Evolutionary conservation across 2,113 vertebrate species (phyloP), one percentile per base, ranked within the genome.

Genomic region (Apaloderma vittatum): DNA sequence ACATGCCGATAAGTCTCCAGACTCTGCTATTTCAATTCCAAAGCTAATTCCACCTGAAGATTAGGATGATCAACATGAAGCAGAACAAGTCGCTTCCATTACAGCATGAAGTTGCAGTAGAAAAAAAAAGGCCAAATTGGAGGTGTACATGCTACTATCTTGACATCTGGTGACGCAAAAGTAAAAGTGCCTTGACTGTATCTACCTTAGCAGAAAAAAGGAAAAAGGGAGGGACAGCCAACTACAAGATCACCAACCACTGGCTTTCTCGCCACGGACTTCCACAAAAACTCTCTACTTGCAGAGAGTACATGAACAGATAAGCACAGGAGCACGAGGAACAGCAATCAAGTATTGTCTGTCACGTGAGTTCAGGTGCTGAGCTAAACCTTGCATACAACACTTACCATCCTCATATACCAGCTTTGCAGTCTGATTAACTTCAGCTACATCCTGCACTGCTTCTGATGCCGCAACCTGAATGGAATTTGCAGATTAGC

Each of bases 351-450:
- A 36, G 29, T 29, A 43, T 6, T 4, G 3, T 14, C 68, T 49
- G 14, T 43, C 45, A 40, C 3, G 4, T 15, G 45, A 87, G 62
- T 22, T 46, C 57, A 67, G 68, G 17, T 76, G 54, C 32, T 37
- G 8, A 68, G 71, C 18, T 54, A 22, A 23, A 49, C 13, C 20
- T 32, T 6, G 17, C 12, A n/a, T 26, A 13, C 36, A 57, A 24
- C 55, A 93, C 97, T 99, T 96, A 99, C 99, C 99, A 95, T 99
- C 99, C 93, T 99, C 99, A 96, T 99, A 99, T 14, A 99, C 99
- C 92, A 99, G 94, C 74, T 99, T 99, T 52, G 99, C 99, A 73
- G 98, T 98, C 96, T 98, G 98, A 94, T 98, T 98, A 62, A 99
- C 96, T 7, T 98, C 98, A 4, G 93, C 65, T 37, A 94, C 94